These are phyloP conservation scores for Lingula anatina DNA, from an alignment of 2,888 invertebrate genomes.

Conservation along the genomic window DNA sequence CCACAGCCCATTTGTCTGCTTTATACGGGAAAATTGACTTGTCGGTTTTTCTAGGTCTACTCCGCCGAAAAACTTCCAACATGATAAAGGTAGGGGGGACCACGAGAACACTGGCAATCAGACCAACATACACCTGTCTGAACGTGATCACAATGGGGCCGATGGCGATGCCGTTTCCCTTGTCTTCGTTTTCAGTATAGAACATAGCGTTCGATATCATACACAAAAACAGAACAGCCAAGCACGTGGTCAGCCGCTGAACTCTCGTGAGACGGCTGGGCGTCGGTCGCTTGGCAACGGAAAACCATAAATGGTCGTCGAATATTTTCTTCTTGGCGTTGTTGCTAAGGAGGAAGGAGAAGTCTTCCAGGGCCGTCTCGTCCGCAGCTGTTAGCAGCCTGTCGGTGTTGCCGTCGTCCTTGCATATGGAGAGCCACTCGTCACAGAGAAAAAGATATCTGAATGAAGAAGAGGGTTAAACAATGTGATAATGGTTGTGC, in stretches of 20 bases:
- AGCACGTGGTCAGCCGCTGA: constrained; percentile 27
- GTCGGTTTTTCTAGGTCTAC: constrained; percentile 9
- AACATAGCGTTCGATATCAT: constrained; percentile 34
- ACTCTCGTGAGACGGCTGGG: constrained; percentile 50
- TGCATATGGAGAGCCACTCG: constrained; percentile 51
- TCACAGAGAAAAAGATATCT: constrained; percentile 40
- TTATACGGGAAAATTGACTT: constrained; percentile 5
- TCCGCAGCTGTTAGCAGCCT: constrained; percentile 46
- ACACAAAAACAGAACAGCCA: constrained; percentile 24
- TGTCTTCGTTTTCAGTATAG: constrained; percentile 14
- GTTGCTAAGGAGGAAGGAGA: constrained; percentile 46
- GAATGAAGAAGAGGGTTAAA: constrained; percentile 5
- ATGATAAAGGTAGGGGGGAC: constrained; percentile 22
- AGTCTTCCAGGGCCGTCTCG: constrained; percentile 42
- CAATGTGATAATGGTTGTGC: no score
- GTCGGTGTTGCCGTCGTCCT: constrained; percentile 51
- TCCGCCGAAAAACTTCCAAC: constrained; percentile 19
- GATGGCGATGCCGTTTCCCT: constrained; percentile 15
- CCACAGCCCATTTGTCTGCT: no score
- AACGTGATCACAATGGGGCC: constrained; percentile 23
- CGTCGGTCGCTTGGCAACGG: no score
- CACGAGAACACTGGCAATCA: constrained; percentile 19
- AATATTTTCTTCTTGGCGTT: constrained; percentile 42
- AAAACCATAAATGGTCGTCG: constrained; percentile 53
- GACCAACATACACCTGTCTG: constrained; percentile 21